Base-by-base conservation (phyloP, 2,888 invertebrate species). In the Ecdyonurus torrentis region DNA sequence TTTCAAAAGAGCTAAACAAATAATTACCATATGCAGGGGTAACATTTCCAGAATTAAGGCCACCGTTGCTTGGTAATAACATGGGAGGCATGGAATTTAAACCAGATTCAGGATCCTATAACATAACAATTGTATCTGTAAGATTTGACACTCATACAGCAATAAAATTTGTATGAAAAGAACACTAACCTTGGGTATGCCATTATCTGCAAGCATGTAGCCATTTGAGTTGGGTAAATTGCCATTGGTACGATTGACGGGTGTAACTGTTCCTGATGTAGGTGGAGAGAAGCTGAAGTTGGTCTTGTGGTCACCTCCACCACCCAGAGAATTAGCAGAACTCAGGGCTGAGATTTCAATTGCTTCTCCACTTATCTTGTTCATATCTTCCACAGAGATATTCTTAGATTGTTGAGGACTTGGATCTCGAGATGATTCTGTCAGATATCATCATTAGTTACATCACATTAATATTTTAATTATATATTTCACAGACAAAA, bases 321-420 rank as follows among this genome's bases (percentile, higher is more conserved):
- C 78, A 81, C 67, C 77, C 74, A 69, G 80, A 80, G 68, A 60
- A 52, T 61, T 63, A 19, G 59, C 61, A 23, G 53, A 52, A 22
- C 59, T 25, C 37, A 60, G 52, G 58, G 62, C 20, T 19, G 73
- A 70, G 68, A 74, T 79, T 74, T 86, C 86, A 23, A 85, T 83
- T 66, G 80, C 81, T 75, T 86, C 86, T 25, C 82, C 81, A 67
- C 86, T 85, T 15, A 81, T 52, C 37, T 63, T 63, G 15, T 53
- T 58, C 23, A 70, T 58, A 62, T 69, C 80, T 63, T 85, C 77
- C 52, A 84, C 75, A 7, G 86, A 86, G 19, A 84, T 83, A 64
- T 85, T 80, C 71, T 79, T 78, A 63, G 78, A 77, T 70, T 78
- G 78, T 66, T 75, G 75, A 22, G 83, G 83, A 69, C 82, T 83